Evolutionary conservation across 2,113 vertebrate genomes (phyloP).

Genomic region (Alethe diademata): DNA sequence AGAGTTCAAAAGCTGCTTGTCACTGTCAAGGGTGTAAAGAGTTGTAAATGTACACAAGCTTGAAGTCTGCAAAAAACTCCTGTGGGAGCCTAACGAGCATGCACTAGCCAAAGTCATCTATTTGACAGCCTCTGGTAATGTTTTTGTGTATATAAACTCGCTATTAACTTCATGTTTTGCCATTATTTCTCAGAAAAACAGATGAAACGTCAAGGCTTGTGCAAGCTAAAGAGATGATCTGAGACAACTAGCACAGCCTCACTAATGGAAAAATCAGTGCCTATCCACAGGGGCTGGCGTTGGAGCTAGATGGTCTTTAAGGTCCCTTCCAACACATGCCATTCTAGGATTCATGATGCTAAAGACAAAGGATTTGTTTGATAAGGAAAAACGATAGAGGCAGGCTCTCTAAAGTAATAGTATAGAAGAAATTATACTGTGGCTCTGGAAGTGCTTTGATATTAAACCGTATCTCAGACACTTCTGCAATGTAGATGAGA

Average conservation of each 20-base stretch:
- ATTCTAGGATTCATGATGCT: neutral
- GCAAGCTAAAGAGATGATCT: neutral
- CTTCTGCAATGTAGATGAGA: neutral
- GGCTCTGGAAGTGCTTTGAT: neutral
- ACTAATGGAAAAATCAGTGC: neutral
- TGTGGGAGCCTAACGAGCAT: neutral
- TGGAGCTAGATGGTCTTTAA: neutral
- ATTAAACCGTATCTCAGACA: neutral
- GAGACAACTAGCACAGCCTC: neutral
- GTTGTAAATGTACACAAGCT: neutral
- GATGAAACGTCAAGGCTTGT: neutral
- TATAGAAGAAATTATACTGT: neutral
- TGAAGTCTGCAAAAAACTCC: neutral
- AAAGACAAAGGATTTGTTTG: neutral
- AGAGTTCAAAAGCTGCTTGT: neutral
- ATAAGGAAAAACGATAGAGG: neutral
- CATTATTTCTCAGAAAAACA: neutral
- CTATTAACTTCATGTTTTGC: neutral
- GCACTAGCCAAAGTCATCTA: neutral
- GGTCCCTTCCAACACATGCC: neutral
- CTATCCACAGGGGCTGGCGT: rapidly evolving
- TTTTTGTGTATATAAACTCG: neutral
- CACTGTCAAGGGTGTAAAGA: neutral
- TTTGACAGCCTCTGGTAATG: neutral
- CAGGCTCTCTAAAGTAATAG: neutral